A percentile compares a stretch with the other conserved stretches of the same genome.
Conservation (phyloP, 2,113 vertebrate species). For the Xiphias gladius region DNA sequence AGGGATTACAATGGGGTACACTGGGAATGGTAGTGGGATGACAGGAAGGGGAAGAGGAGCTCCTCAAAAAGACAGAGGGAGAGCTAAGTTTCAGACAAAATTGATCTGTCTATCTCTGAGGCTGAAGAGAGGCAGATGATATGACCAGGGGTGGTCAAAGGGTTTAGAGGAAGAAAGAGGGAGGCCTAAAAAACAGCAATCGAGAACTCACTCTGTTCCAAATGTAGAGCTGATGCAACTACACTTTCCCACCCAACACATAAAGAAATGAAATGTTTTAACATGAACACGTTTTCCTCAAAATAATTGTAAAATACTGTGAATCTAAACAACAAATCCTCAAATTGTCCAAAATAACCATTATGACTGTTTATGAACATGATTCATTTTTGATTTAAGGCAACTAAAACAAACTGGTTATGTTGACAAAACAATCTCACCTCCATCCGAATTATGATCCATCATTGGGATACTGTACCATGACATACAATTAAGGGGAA, state of each 20-base stretch:
- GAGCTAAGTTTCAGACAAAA: constrained; percentile 66
- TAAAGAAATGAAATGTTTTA: not conserved
- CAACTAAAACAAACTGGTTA: not conserved
- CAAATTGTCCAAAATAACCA: not conserved
- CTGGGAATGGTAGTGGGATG: constrained; percentile 53
- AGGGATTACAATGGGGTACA: constrained; percentile 62
- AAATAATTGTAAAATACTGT: not conserved
- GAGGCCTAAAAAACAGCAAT: not conserved
- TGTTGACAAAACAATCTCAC: not conserved
- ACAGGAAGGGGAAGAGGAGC: constrained; percentile 57
- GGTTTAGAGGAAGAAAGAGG: constrained; percentile 37
- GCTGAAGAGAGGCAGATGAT: constrained; percentile 35
- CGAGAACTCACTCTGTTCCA: constrained; percentile 15
- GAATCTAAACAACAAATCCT: not conserved
- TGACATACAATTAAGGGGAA: not conserved
- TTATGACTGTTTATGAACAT: too few relatives aligned
- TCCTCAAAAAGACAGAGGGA: constrained; percentile 53
- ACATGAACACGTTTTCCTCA: not conserved
- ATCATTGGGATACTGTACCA: not conserved
- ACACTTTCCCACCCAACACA: not conserved
- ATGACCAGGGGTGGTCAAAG: constrained; percentile 37
- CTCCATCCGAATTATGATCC: not conserved
- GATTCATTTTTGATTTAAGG: not conserved
- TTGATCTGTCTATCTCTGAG: constrained; percentile 66
- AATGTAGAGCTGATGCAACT: not conserved